A percentile compares a stretch with the other conserved stretches of the same genome.
Evolutionary conservation across 2,113 vertebrate species (phyloP).

Genomic region (Thamnaconus septentrionalis): DNA sequence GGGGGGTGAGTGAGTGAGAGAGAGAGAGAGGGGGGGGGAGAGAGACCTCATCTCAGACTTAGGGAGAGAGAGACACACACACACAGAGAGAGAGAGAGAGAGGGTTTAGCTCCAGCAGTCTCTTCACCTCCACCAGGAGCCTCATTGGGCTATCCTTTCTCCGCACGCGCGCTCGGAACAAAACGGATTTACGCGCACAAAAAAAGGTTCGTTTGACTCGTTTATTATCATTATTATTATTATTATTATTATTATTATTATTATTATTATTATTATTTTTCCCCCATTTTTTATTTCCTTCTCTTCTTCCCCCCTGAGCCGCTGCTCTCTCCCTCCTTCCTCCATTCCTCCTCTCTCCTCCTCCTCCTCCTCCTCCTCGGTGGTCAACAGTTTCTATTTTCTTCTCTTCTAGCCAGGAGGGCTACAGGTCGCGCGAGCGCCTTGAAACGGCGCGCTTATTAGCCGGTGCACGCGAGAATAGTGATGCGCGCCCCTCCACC

Average conservation of each 20-base stretch:
- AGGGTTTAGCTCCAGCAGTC: slow-evolving; percentile 58
- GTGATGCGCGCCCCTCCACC: background rate
- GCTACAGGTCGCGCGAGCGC: slow-evolving; percentile 49
- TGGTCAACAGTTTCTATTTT: background rate
- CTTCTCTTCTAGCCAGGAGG: background rate
- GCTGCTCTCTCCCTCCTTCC: too few species aligned
- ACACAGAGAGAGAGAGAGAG: slow-evolving; percentile 17
- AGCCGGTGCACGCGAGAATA: background rate
- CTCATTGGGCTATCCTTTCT: slow-evolving; percentile 49
- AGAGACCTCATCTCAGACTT: slow-evolving; percentile 1
- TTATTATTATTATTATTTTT: too few species aligned
- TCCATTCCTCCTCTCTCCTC: background rate
- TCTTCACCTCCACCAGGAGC: slow-evolving; percentile 54
- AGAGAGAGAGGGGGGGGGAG: slow-evolving; percentile 16
- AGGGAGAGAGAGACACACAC: slow-evolving; percentile 5
- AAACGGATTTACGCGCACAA: slow-evolving; percentile 68
- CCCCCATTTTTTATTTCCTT: too few species aligned
- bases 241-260: too few species aligned
- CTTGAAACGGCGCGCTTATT: slow-evolving; percentile 15
- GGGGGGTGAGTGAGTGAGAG: slow-evolving; percentile 4
- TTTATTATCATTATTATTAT: slow-evolving; percentile 10
- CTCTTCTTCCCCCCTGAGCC: too few species aligned
- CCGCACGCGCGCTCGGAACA: slow-evolving; percentile 46
- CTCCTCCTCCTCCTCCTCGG: background rate
- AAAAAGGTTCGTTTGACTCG: slow-evolving; percentile 53